Evolutionary conservation across 1,140 invertebrate species (phyloP).

Genomic region (Drosophila sp.): DNA sequence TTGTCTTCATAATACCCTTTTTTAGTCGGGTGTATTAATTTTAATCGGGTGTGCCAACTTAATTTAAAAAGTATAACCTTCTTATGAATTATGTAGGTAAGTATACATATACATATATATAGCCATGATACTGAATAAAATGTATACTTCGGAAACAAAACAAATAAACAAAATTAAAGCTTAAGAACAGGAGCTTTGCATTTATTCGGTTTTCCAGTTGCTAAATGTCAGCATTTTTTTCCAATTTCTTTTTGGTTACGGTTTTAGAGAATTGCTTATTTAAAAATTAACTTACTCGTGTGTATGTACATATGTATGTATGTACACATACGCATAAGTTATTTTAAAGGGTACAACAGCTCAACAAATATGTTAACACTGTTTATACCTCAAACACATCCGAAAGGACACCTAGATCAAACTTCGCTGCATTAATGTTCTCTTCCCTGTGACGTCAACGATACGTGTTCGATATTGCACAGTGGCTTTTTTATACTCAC

Average conservation of each 20-base stretch:
- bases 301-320: background rate
- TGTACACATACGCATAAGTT: background rate
- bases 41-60: background rate
- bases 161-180: background rate
- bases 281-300: background rate
- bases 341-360: background rate
- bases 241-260: background rate
- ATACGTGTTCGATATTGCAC: background rate
- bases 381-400: background rate
- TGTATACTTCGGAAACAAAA: background rate
- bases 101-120: too few relatives aligned
- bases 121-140: background rate
- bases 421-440: slow-evolving; percentile 1
- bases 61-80: background rate
- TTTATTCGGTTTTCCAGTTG: background rate
- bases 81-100: background rate
- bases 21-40: background rate
- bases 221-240: background rate
- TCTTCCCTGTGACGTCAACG: slow-evolving; percentile 1
- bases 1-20: background rate
- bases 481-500: background rate
- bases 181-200: background rate
- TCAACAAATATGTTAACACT: background rate
- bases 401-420: background rate
- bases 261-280: background rate